These are phyloP conservation scores for Pundamilia nyererei DNA, from an alignment of 2,113 vertebrate genomes.

Conservation along the genomic window DNA sequence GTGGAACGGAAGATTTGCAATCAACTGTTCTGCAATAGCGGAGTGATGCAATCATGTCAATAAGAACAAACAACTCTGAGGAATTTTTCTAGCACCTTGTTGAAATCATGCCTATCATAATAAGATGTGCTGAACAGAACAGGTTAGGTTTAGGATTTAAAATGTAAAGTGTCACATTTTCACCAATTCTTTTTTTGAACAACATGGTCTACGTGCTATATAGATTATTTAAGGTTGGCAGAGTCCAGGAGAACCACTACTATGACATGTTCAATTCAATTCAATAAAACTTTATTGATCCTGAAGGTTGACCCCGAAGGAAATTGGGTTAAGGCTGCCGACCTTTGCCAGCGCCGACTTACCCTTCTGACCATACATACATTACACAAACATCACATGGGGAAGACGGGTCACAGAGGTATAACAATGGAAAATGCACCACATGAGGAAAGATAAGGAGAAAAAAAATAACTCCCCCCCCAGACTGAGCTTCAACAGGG, in stretches of 20 bases:
- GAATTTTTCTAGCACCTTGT: not conserved
- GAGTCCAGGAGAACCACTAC: not conserved
- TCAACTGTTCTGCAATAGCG: not conserved
- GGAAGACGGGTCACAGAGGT: too few species aligned
- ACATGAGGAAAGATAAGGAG: too few species aligned
- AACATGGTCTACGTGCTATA: not conserved
- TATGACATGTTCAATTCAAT: not conserved
- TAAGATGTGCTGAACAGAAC: not conserved
- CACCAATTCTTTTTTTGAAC: not conserved
- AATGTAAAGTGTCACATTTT: not conserved
- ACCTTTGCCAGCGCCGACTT: too few species aligned
- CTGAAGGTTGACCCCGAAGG: too few species aligned
- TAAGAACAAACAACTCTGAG: not conserved
- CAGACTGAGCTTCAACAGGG: too few species aligned
- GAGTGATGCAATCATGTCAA: not conserved
- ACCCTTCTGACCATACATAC: too few species aligned
- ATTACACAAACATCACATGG: too few species aligned
- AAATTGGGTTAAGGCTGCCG: too few species aligned
- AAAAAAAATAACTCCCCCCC: too few species aligned
- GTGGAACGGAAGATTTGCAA: not conserved
- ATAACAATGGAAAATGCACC: too few species aligned
- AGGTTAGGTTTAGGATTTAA: not conserved
- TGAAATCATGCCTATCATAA: not conserved
- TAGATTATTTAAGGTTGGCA: not conserved
- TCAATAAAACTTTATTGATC: too few species aligned